Conservation (phyloP, 2,888 invertebrate species). For the Cantharis nigra region DNA sequence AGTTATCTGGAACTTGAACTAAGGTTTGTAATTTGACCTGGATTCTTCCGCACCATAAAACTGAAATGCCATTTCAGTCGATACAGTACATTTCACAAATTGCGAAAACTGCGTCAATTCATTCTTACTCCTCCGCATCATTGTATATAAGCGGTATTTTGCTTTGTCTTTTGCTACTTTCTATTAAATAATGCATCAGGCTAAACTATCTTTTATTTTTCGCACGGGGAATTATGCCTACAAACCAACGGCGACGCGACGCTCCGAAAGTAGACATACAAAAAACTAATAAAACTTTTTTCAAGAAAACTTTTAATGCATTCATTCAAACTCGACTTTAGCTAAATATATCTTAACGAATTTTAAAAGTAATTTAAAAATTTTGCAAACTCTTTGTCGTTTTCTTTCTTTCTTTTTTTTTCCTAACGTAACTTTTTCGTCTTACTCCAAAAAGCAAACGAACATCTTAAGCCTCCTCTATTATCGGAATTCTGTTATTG, state of each 20-base stretch:
- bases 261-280: neutral
- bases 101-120: conserved; percentile 29
- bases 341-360: neutral
- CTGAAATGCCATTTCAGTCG: conserved; percentile 31
- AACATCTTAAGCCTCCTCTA: neutral
- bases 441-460: neutral
- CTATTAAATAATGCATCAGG: conserved; percentile 22
- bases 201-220: neutral
- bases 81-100: conserved; percentile 34
- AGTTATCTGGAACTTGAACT: conserved; percentile 31
- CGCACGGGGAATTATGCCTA: neutral
- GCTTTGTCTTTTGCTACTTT: conserved; percentile 12
- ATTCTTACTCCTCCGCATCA: conserved; percentile 18
- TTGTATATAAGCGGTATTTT: conserved; percentile 16
- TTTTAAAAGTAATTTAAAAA: neutral
- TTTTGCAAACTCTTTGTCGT: neutral
- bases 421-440: neutral
- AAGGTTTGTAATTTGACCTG: conserved; percentile 33
- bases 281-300: neutral
- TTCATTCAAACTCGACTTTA: neutral
- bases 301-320: neutral
- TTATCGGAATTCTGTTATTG: conserved; percentile 16
- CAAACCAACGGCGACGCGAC: neutral
- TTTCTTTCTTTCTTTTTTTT: neutral
- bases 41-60: conserved; percentile 33